Conservation (phyloP, 2,888 invertebrate species). For the Dicycla oo region DNA sequence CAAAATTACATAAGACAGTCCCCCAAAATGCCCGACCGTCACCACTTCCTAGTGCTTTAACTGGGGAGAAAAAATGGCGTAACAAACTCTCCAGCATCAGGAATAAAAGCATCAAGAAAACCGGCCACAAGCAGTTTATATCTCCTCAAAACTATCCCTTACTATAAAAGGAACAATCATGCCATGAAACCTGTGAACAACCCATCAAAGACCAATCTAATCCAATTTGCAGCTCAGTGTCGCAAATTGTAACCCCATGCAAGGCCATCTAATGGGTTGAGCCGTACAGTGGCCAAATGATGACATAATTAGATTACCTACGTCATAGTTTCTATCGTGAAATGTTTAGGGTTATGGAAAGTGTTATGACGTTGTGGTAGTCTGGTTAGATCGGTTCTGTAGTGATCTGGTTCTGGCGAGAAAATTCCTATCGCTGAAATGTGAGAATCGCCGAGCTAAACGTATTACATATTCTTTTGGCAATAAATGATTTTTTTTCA, state of each 20-base stretch:
- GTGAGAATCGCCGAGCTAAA: background rate
- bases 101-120: background rate
- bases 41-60: too few relatives aligned
- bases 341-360: slow-evolving; percentile 66
- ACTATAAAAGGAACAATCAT: slow-evolving; percentile 60
- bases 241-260: slow-evolving; percentile 76
- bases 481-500: too few relatives aligned
- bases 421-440: background rate
- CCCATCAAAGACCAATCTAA: slow-evolving; percentile 74
- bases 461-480: too few relatives aligned
- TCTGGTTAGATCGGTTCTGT: background rate
- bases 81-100: too few relatives aligned
- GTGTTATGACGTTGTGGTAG: slow-evolving; percentile 36
- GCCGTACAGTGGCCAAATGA: slow-evolving; percentile 67
- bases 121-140: background rate
- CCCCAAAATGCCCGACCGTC: background rate
- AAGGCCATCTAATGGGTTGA: slow-evolving; percentile 77
- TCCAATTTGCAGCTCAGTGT: slow-evolving; percentile 76
- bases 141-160: background rate
- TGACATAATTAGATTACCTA: slow-evolving; percentile 75
- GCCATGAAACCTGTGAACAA: slow-evolving; percentile 55
- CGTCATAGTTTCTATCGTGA: slow-evolving; percentile 67
- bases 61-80: too few relatives aligned
- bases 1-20: background rate
- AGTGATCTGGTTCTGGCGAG: background rate